Evolutionary conservation across 2,797 vertebrate genomes (phyloP).

Genomic region (Clamator glandarius): DNA sequence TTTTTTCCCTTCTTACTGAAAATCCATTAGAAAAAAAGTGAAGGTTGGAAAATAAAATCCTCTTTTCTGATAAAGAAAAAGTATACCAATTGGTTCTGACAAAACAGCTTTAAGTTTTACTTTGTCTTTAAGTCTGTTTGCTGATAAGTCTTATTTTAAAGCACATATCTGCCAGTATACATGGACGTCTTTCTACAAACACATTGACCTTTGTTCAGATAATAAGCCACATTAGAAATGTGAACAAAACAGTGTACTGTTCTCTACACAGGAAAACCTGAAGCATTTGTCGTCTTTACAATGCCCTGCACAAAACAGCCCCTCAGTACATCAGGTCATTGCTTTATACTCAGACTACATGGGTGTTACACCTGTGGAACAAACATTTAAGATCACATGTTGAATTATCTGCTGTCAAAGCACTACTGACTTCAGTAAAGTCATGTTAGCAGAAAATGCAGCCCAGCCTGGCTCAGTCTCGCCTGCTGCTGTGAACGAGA

Average conservation of each 20-base stretch:
- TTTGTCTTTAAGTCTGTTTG: neutral
- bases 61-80: neutral
- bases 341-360: neutral
- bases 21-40: neutral
- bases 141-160: neutral
- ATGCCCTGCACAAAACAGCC: neutral
- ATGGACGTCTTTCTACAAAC: neutral
- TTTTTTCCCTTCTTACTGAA: neutral
- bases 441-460: neutral
- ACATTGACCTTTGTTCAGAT: conserved; percentile 12
- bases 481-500: neutral
- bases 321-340: neutral
- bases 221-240: conserved; percentile 16
- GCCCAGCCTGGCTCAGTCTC: neutral
- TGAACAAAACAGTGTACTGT: neutral
- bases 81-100: neutral
- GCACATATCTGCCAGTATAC: neutral
- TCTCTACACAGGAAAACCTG: neutral
- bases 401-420: neutral
- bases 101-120: neutral
- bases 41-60: conserved; percentile 17
- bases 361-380: neutral
- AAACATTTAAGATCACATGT: neutral
- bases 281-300: neutral
- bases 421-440: neutral